phyloP scores from a whole-genome alignment of 2,113 vertebrate genomes.

The Albula glossodonta region DNA sequence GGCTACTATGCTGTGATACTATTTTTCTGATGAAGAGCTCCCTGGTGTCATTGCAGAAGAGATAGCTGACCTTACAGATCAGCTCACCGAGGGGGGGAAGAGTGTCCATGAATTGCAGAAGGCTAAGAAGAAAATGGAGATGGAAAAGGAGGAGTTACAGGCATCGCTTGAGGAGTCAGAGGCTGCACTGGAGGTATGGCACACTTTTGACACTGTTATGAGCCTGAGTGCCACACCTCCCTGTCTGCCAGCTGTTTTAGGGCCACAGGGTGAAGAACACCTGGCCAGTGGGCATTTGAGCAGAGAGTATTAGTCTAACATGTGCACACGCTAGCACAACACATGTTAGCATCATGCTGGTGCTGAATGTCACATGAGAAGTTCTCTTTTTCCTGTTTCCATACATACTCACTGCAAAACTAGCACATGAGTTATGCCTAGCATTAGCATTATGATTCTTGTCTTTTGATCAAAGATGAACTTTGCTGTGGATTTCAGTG shows the following conservation, averaged over 20 bases:
- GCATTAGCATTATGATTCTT: background rate
- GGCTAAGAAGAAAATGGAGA: constrained; percentile 76
- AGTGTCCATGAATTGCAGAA: constrained; percentile 78
- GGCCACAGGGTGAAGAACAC: background rate
- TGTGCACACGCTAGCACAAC: background rate
- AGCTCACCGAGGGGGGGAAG: constrained; percentile 75
- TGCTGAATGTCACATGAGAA: background rate
- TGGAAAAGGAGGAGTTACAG: constrained; percentile 79
- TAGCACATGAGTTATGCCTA: background rate
- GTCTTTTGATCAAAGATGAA: background rate
- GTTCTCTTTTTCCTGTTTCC: background rate
- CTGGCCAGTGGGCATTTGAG: background rate
- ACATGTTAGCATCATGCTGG: background rate
- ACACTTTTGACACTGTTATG: background rate
- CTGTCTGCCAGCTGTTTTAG: background rate
- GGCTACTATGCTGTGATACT: background rate
- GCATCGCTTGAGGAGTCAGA: constrained; percentile 75
- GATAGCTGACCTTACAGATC: constrained; percentile 71
- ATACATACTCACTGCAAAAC: background rate
- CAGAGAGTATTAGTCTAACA: background rate
- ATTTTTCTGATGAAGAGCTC: background rate
- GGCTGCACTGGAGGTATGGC: constrained; percentile 70
- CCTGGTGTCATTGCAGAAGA: constrained; percentile 62
- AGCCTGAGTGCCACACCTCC: background rate
- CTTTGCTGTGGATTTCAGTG: background rate